These are phyloP conservation scores for Synergus japonicus DNA, from an alignment of 2,888 invertebrate genomes.

Conservation along the genomic window DNA sequence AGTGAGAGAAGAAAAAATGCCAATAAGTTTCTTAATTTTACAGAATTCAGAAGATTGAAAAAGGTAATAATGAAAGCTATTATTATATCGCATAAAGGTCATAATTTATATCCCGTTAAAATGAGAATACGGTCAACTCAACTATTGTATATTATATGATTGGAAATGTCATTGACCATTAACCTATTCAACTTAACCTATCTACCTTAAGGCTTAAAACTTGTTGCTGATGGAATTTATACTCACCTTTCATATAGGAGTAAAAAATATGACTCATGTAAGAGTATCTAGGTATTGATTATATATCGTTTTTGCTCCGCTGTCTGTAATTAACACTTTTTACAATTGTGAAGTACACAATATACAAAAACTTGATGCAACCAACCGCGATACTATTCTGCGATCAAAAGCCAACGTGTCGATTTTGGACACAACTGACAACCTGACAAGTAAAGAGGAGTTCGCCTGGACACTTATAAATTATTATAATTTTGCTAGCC, in stretches of 20 bases:
- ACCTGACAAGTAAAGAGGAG: background rate
- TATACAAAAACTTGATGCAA: background rate
- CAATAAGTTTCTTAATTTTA: background rate
- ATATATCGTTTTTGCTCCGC: background rate
- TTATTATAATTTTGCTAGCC: too few species aligned
- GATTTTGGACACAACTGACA: background rate
- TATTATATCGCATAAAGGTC: background rate
- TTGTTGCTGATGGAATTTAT: background rate
- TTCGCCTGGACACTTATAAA: background rate
- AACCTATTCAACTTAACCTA: slow-evolving; percentile 26
- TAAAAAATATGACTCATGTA: background rate
- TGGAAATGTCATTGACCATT: slow-evolving; percentile 36
- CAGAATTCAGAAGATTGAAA: background rate
- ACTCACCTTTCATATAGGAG: slow-evolving; percentile 30
- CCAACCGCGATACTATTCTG: too few species aligned
- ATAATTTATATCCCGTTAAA: background rate
- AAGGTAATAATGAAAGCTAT: background rate
- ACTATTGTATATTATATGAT: background rate
- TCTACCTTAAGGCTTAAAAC: background rate
- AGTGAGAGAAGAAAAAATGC: background rate
- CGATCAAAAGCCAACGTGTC: background rate
- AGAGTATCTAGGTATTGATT: background rate
- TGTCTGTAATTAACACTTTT: background rate
- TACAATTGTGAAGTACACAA: background rate
- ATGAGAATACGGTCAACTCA: background rate